These are phyloP conservation scores for Pollachius pollachius DNA, from an alignment of 2,113 vertebrate species.

Conservation along the genomic window DNA sequence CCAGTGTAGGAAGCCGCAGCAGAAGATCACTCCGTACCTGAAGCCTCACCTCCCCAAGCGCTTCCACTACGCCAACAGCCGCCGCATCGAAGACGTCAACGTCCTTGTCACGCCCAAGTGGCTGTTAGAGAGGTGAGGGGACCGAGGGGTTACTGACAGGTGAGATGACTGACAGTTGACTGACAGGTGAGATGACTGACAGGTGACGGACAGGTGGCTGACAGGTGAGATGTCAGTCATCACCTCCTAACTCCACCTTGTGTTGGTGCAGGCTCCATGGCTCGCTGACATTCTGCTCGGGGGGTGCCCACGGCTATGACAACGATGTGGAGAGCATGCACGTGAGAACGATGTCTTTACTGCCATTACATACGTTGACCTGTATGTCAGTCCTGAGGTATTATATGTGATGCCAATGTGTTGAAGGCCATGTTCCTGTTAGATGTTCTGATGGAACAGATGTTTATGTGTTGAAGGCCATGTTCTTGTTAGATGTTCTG, in stretches of 20 bases:
- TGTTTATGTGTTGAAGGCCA: conserved; percentile 57
- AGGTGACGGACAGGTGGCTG: not conserved
- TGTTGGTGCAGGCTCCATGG: not conserved
- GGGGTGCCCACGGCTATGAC: conserved; percentile 75
- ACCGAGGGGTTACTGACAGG: conserved; percentile 52
- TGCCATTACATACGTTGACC: too few species aligned
- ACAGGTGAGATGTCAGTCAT: not conserved
- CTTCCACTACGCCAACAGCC: conserved; percentile 74
- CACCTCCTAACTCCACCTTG: too few species aligned
- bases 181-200: conserved; percentile 47
- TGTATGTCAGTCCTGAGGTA: too few species aligned
- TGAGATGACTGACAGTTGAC: conserved; percentile 9
- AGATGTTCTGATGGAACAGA: not conserved
- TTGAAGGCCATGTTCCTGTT: too few species aligned
- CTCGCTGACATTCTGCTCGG: conserved; percentile 64
- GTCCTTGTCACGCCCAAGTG: conserved; percentile 68
- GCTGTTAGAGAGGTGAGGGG: conserved; percentile 72
- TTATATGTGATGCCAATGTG: too few species aligned
- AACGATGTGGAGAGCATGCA: conserved; percentile 76
- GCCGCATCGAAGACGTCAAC: conserved; percentile 73
- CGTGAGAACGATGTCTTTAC: conserved; percentile 43
- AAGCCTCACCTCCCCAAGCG: conserved; percentile 75
- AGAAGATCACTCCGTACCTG: conserved; percentile 71
- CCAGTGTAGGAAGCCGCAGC: conserved; percentile 67
- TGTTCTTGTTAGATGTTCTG: conserved; percentile 53